Base-by-base conservation (phyloP, 2,797 vertebrate species). In the Falco rusticolus region DNA sequence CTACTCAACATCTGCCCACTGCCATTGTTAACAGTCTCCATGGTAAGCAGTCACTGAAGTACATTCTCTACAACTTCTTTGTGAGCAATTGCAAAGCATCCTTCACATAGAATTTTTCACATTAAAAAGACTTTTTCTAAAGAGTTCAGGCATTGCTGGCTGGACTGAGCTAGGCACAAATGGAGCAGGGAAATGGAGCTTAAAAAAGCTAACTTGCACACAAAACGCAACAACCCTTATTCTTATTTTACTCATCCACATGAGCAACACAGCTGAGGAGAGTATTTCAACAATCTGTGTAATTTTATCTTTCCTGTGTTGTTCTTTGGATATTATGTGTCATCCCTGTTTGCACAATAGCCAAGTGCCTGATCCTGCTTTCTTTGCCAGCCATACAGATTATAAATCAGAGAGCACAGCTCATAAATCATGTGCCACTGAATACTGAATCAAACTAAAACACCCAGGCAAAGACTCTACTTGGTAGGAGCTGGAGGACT, bases 241-340 rank as follows among this genome's bases (percentile, higher is more conserved):
- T 86, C 94, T 94, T 82, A 65, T 86, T 96, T 95, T 93, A 89
- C 76, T 97, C 79, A 90, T 63, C 43, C 31, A 31, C 90, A 93
- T 89, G 75, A 96, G 61, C 69, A 95, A 93, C 25, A 45, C 34
- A 95, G 71, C 53, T 75, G 76, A 95, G 68, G 47, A 92, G 89
- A 92, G 18, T 76, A 97, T 93, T 95, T 94, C 94, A 96, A 91
- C 93, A 94, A 94, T 95, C 90, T 87, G 90, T 85, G 87, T 97
- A 88, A 96, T 97, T 97, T 97, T 94, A 90, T 96, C 96, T 97
- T 97, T 96, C 95, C 93, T 94, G 87, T 95, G 93, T 91, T 96
- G 71, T 93, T 89, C 84, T 93, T 87, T 37, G 94, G 92, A 60
- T 92, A 92, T 78, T 88, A 95, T 95, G 92, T 95, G 93, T 97